Evolutionary conservation across 2,113 vertebrate species (phyloP), one percentile per base, ranked within the genome.

Genomic region (Heliornis fulica): DNA sequence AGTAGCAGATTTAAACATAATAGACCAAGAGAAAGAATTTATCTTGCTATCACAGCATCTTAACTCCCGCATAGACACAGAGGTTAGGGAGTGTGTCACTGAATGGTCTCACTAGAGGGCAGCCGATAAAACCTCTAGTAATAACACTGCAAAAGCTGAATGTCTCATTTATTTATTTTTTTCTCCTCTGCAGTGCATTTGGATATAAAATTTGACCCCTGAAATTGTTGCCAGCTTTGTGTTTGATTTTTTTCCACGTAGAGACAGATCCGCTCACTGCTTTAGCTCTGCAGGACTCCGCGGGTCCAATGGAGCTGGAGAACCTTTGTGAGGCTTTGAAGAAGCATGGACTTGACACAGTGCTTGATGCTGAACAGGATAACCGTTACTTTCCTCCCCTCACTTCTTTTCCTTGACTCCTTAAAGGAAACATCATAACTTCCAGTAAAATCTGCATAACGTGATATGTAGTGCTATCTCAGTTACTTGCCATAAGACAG

Each of bases 41-140:
- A 93, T 46, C 46, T 46, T 46, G 46, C 46, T 46, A 97, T 93
- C 16, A 43, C 64, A 29, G 28, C 13, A 15, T 85, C 84, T 41
- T 40, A 56, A 46, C 41, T 87, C 59, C 61, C 36, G 64, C 69
- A 48, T 50, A 36, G 45, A 13, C 15, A 31, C 64, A 1, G 17
- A 65, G 72, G 51, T 72, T 50, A 66, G 16, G 46, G 51, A 75
- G 31, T 51, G 87, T 90, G 59, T 11, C 80, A 56, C 76, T 78
- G 38, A 60, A 25, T 8, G n/a, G 80, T 51, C 68, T 96, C 82
- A 78, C 64, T 80, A 92, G 91, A 89, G 87, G 87, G 81, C 94
- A 90, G 85, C 36, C 68, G 29, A 70, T 83, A 66, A 66, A 66
- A 56, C 74, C 20, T 57, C 36, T 13, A 51, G 56, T 31, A 90